Percentiles rank a stretch among this genome's conserved stretches.
These are phyloP conservation scores for Micromys minutus DNA, from an alignment of 2,113 vertebrate genomes.

Conservation along the genomic window DNA sequence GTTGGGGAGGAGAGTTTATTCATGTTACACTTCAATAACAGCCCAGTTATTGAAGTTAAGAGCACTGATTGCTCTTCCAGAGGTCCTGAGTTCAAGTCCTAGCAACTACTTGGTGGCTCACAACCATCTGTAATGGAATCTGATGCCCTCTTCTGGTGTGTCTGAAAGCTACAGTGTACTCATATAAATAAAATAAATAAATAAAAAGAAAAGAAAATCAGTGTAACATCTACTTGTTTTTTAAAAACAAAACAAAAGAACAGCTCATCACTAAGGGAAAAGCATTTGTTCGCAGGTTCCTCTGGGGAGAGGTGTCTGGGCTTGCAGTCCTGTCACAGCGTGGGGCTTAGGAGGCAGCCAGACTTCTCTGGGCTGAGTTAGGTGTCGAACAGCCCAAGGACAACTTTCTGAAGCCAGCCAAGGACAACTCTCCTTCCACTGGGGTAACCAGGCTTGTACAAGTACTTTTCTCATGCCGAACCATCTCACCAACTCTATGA, in stretches of 20 bases:
- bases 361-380: background rate
- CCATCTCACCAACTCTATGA: background rate
- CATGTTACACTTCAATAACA: background rate
- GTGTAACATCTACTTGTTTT: no score
- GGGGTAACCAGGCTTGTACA: background rate
- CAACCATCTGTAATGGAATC: no score
- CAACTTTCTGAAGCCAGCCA: background rate
- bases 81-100: no score
- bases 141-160: no score
- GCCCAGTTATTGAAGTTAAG: no score
- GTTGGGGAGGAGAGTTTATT: background rate
- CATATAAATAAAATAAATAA: no score
- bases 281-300: background rate
- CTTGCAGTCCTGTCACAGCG: background rate
- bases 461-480: background rate
- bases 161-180: no score
- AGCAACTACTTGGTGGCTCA: no score
- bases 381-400: background rate
- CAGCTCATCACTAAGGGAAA: background rate
- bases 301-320: background rate
- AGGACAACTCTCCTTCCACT: background rate
- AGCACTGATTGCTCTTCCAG: no score
- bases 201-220: no score
- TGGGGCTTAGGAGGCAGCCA: background rate
- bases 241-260: no score